Percentiles rank a stretch among this genome's conserved stretches.
Evolutionary conservation across 2,888 invertebrate genomes (phyloP).

Genomic region (Drosophila parthenogenetica): DNA sequence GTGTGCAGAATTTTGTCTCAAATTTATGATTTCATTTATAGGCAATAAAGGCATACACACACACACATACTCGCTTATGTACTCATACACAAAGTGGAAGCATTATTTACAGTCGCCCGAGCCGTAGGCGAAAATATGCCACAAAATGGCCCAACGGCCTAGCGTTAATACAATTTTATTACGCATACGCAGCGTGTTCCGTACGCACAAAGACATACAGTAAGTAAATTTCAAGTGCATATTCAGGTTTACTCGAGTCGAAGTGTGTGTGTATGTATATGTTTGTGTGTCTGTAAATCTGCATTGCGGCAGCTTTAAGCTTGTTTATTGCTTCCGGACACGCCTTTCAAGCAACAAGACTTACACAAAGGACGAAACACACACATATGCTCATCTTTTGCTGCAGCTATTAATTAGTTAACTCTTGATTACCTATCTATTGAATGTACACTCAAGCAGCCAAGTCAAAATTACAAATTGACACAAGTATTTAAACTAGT

Average conservation of each 20-base stretch:
- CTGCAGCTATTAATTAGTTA: constrained; percentile 63
- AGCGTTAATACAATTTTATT: constrained; percentile 73
- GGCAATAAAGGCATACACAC: constrained; percentile 45
- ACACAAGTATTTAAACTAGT: neutral
- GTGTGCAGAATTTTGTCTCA: constrained; percentile 34
- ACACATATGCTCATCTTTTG: constrained; percentile 8
- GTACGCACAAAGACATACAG: constrained; percentile 36
- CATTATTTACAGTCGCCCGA: constrained; percentile 54
- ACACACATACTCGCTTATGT: constrained; percentile 1
- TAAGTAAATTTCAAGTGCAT: constrained; percentile 47
- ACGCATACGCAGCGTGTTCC: constrained; percentile 66
- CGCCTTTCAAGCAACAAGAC: constrained; percentile 20
- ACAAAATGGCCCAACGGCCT: constrained; percentile 47
- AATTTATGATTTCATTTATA: constrained; percentile 71
- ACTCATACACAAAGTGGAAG: neutral
- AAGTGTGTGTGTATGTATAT: neutral
- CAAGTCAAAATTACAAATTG: neutral
- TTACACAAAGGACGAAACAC: neutral
- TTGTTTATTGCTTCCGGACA: constrained; percentile 29
- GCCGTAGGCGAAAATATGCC: constrained; percentile 58
- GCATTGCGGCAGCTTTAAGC: constrained; percentile 63
- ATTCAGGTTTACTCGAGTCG: constrained; percentile 1
- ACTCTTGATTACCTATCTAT: constrained; percentile 35
- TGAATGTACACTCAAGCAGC: constrained; percentile 28
- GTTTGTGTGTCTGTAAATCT: constrained; percentile 40